phyloP scores from a whole-genome alignment of 2,888 invertebrate genomes.

The Amblyjoppa fuscipennis region DNA sequence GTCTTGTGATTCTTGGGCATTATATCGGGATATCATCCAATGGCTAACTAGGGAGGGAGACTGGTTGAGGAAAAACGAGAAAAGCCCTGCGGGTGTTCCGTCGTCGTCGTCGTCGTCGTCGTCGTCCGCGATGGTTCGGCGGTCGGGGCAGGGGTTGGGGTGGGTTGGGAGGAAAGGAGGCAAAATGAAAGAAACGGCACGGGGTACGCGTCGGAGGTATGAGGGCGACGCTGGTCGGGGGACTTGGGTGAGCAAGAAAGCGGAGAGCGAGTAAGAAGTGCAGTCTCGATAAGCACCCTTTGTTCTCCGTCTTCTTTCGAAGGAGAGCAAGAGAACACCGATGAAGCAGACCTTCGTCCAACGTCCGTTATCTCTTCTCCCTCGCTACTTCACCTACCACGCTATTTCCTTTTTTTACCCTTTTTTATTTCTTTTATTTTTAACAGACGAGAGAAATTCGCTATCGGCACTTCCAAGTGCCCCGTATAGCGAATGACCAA shows the following conservation, averaged over 20 bases:
- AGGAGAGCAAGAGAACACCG: conserved; percentile 35
- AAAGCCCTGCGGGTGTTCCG: conserved; percentile 51
- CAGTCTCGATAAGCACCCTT: conserved; percentile 82
- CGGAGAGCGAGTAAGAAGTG: conserved; percentile 76
- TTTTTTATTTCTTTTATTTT: conserved; percentile 63
- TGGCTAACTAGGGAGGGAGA: conserved; percentile 48
- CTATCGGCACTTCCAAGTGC: conserved; percentile 77
- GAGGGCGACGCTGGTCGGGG: conserved; percentile 16
- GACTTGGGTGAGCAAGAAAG: conserved; percentile 53
- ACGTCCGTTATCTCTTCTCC: conserved; percentile 72
- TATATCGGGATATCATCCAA: conserved; percentile 39
- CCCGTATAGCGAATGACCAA: conserved; percentile 65
- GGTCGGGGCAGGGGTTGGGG: not conserved
- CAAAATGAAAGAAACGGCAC: conserved; percentile 67
- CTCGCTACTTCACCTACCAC: conserved; percentile 52
- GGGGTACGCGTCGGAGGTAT: not conserved
- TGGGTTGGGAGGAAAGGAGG: conserved; percentile 37
- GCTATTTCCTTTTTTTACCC: conserved; percentile 55
- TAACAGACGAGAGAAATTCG: conserved; percentile 74
- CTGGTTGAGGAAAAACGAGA: conserved; percentile 39
- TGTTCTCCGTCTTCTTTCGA: conserved; percentile 76
- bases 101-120: conserved; percentile 9
- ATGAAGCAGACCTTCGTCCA: conserved; percentile 64
- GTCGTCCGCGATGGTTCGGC: not conserved
- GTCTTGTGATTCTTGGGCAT: conserved; percentile 56